Evolutionary conservation across 1,140 invertebrate genomes (phyloP).

Genomic region (Temnothorax curvispinosus): DNA sequence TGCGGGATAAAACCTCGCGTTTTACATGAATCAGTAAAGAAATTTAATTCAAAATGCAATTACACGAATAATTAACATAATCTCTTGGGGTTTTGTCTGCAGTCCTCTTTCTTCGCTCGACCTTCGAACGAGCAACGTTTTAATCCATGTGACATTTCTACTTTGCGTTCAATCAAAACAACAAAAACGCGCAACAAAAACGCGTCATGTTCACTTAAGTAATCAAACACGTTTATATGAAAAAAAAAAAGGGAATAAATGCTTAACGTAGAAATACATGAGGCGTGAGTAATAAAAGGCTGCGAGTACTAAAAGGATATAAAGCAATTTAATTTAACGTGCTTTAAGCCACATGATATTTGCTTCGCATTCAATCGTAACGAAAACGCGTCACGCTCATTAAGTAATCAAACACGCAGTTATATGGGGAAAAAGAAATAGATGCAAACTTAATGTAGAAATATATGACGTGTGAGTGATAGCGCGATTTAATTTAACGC

Average conservation of each 20-base stretch:
- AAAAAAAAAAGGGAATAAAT: neutral
- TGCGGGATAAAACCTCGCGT: neutral
- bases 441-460: neutral
- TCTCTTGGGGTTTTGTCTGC: neutral
- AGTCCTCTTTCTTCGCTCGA: neutral
- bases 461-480: neutral
- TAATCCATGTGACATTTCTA: neutral
- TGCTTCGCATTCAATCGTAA: neutral
- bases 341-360: neutral
- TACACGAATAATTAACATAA: slow-evolving; percentile 5
- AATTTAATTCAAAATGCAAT: neutral
- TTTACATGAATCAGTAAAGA: neutral
- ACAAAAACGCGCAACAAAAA: neutral
- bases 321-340: neutral
- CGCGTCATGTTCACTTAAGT: neutral
- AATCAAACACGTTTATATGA: neutral
- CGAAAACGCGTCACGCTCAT: neutral
- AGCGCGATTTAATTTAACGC: neutral
- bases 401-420: neutral
- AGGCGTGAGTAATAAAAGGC: neutral
- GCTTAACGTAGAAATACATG: neutral
- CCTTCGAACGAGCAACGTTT: slow-evolving; percentile 5
- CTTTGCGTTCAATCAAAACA: neutral
- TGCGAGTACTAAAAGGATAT: neutral
- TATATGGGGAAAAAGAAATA: neutral